These are phyloP conservation scores for Salvelinus namaycush DNA, from an alignment of 2,113 vertebrate species.

Conservation along the genomic window DNA sequence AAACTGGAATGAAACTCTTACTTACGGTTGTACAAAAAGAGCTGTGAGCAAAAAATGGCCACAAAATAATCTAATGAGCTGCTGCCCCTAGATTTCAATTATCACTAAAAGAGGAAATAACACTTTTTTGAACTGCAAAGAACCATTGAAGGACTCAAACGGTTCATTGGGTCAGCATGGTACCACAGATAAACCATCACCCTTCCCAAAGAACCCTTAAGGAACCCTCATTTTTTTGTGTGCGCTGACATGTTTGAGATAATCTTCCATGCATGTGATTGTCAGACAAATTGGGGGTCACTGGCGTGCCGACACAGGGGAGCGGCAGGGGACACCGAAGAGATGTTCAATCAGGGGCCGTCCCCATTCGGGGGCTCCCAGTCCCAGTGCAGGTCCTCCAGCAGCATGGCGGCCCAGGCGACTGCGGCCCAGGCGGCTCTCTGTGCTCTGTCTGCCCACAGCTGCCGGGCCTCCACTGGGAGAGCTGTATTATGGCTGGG, in stretches of 20 bases:
- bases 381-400: conserved; percentile 76
- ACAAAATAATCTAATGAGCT: too few species aligned
- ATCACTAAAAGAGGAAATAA: too few species aligned
- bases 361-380: conserved; percentile 71
- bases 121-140: too few species aligned
- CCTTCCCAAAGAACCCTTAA: too few species aligned
- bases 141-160: too few species aligned
- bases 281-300: conserved; percentile 93
- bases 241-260: conserved; percentile 75
- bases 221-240: too few species aligned
- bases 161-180: too few species aligned
- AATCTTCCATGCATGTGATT: conserved; percentile 81
- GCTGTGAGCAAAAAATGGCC: too few species aligned
- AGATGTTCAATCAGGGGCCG: conserved; percentile 77
- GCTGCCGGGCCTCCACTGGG: conserved; percentile 86
- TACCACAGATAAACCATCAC: too few species aligned
- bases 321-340: conserved; percentile 77
- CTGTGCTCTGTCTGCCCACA: conserved; percentile 70
- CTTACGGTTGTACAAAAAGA: too few species aligned
- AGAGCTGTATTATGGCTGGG: conserved; percentile 97
- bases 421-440: conserved; percentile 8
- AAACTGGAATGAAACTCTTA: too few species aligned
- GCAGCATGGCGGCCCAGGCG: conserved; percentile 34
- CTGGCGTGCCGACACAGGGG: conserved; percentile 78
- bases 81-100: too few species aligned